Evolutionary conservation across 2,113 vertebrate species (phyloP).

Genomic region (Cygnus buccinator): DNA sequence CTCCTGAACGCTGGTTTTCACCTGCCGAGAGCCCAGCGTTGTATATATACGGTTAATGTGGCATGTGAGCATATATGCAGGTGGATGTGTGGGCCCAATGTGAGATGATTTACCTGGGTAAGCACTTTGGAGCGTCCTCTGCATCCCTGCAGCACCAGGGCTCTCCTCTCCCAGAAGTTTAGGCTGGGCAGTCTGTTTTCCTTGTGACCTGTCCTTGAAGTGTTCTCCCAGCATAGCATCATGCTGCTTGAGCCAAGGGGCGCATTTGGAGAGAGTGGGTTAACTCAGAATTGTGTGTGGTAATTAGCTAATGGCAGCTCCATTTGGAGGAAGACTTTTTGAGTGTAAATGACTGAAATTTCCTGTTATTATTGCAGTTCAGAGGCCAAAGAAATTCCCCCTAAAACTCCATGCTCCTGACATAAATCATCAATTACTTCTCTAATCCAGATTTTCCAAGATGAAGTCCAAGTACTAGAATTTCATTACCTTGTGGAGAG

Average conservation of each 20-base stretch:
- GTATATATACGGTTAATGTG: background rate
- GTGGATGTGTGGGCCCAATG: too few species aligned
- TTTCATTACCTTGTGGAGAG: background rate
- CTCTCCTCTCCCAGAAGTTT: background rate
- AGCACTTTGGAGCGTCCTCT: background rate
- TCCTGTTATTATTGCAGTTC: background rate
- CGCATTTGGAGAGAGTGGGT: accelerated
- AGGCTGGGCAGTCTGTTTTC: accelerated
- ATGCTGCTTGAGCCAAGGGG: background rate
- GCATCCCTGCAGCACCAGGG: background rate
- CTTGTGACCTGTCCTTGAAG: background rate
- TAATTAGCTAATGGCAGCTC: background rate
- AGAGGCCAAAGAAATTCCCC: background rate
- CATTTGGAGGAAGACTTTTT: background rate
- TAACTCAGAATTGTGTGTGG: accelerated
- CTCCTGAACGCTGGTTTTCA: background rate
- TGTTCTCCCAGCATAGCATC: accelerated
- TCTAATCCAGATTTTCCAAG: background rate
- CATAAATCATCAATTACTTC: background rate
- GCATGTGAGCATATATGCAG: accelerated
- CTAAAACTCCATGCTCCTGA: background rate
- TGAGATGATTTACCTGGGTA: background rate
- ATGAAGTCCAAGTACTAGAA: background rate
- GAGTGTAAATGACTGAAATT: too few species aligned
- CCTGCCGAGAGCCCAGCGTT: accelerated